These are phyloP conservation scores for Phoeniculus purpureus DNA, from an alignment of 2,797 vertebrate genomes.

Conservation along the genomic window DNA sequence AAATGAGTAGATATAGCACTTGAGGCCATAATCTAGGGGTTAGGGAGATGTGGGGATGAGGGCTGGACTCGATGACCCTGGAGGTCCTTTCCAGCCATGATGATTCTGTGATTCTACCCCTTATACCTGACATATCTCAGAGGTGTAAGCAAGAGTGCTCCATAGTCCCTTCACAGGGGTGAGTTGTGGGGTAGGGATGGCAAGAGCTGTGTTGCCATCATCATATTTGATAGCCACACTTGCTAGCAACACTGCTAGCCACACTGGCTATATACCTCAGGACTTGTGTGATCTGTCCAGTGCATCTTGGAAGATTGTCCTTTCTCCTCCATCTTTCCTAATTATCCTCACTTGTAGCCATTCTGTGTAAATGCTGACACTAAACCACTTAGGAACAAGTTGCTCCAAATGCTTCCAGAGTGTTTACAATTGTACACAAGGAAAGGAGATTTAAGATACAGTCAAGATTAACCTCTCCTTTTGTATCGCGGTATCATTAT, in stretches of 20 bases:
- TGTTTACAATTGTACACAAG: constrained; percentile 52
- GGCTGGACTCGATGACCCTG: too few relatives aligned
- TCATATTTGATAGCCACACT: neutral
- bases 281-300: neutral
- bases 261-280: neutral
- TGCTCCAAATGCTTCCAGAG: neutral
- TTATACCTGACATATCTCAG: neutral
- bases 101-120: too few relatives aligned
- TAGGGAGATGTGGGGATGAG: too few relatives aligned
- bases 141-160: neutral
- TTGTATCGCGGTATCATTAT: constrained; percentile 61
- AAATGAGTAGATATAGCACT: too few relatives aligned
- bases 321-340: neutral
- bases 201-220: neutral
- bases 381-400: neutral
- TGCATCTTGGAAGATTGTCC: neutral
- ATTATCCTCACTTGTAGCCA: accelerated
- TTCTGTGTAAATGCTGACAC: neutral
- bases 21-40: too few relatives aligned
- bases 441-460: constrained; percentile 21
- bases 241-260: neutral
- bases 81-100: too few relatives aligned
- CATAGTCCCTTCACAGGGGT: accelerated
- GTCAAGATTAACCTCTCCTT: constrained; percentile 66
- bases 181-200: neutral